Base-by-base conservation (phyloP, 2,888 invertebrate genomes). In the Drosophila pseudotakahashii region DNA sequence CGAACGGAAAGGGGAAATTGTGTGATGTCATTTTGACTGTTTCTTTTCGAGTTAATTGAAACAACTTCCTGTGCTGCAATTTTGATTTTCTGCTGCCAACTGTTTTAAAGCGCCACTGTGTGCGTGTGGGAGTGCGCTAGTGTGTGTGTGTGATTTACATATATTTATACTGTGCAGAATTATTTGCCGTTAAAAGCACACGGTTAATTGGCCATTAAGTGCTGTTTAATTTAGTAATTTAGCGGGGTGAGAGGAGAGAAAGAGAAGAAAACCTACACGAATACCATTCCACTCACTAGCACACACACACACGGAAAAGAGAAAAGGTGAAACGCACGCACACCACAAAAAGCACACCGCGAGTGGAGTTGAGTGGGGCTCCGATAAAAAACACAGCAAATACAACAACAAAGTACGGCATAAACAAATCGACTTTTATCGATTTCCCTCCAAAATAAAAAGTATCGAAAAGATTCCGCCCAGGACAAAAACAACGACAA, bases 361-460 rank as follows among this genome's bases (percentile, higher is more conserved):
- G 62, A 58, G 59, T 69, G 61, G 52, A 72, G 73, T 70, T 68
- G 62, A 60, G 76, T 80, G 71, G 64, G 63, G 44, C 30, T 50
- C 41, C 51, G 26, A 51, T 57, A 59, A 71, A 47, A 47, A 30
- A 59, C 26, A 59, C 58, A 64, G 55, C 45, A 64, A 62, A 48
- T 69, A 51, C 77, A 71, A 55, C 42, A 45, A 37, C 16, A 16
- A 34, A 55, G 68, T 75, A 68, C 77, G 68, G 77, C 66, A 75
- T 55, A 88, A 83, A 89, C 78, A 86, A 70, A 58, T 48, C 61
- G 58, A 54, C 37, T 39, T 63, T 59, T 77, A 85, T 85, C 77
- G 82, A 87, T 84, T 83, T 89, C 90, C 90, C 90, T 90, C 90
- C 89, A 89, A 79, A 79, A 66, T 54, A 69, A 78, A 78, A 77